Percentiles rank a stretch among this genome's conserved stretches.
phyloP scores from a whole-genome alignment of 2,797 vertebrate genomes.

The Botia almorhae region DNA sequence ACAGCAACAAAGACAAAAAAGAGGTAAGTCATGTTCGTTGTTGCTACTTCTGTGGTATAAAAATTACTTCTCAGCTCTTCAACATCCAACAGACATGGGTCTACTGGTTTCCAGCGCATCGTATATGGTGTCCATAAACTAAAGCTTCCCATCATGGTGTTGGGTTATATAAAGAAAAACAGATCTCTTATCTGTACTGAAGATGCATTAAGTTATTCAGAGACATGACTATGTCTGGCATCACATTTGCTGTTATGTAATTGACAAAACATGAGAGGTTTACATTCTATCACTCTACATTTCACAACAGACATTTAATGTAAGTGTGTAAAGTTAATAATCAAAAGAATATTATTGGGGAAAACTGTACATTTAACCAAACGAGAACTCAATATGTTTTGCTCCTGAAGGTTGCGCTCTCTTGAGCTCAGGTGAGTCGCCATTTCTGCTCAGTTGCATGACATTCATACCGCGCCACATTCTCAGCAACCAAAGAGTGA shows the following conservation, averaged over 20 bases:
- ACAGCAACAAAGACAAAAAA: neutral
- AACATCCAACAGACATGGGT: constrained; percentile 28
- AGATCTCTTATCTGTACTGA: neutral
- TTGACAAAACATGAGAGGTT: neutral
- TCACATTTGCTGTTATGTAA: neutral
- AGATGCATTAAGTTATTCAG: neutral
- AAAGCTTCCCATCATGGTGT: neutral
- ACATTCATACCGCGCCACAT: constrained; percentile 50
- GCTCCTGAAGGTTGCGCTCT: neutral
- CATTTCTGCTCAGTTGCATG: constrained; percentile 29
- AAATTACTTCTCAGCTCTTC: constrained; percentile 12
- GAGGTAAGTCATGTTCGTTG: neutral
- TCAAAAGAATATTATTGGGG: neutral
- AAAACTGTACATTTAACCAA: neutral
- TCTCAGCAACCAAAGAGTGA: constrained; percentile 78
- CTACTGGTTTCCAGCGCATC: no score
- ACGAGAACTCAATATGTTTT: neutral
- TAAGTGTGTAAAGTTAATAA: neutral
- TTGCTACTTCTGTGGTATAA: constrained; percentile 9
- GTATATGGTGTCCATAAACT: no score
- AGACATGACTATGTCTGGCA: neutral
- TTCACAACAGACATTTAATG: neutral
- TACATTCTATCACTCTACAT: neutral
- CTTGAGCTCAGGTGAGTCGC: constrained; percentile 50
- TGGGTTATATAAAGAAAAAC: neutral